phyloP scores from a whole-genome alignment of 1,140 invertebrate species.

The Cotesia chilonis region DNA sequence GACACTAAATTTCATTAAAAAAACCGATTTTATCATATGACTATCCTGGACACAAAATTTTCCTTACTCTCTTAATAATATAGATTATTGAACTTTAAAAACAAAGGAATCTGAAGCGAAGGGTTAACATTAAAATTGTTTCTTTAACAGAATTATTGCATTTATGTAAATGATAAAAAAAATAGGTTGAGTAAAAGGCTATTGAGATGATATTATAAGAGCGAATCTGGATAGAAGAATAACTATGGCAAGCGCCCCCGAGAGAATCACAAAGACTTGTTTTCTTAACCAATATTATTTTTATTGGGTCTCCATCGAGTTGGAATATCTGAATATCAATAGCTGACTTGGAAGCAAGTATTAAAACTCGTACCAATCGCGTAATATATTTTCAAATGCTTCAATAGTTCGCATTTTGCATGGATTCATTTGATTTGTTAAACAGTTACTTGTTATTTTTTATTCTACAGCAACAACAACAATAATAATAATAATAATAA shows the following conservation, averaged over 20 bases:
- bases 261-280: slow-evolving; percentile 44
- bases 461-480: slow-evolving; percentile 44
- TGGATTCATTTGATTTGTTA: slow-evolving; percentile 18
- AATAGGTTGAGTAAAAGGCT: slow-evolving; percentile 14
- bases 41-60: no score
- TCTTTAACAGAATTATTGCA: slow-evolving; percentile 49
- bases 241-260: slow-evolving; percentile 44
- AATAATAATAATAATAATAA: no score
- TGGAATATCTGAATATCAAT: slow-evolving; percentile 59
- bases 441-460: slow-evolving; percentile 18
- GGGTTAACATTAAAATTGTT: neutral
- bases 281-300: slow-evolving; percentile 61
- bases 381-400: slow-evolving; percentile 31
- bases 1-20: no score
- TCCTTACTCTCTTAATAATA: no score
- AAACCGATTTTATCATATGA: no score
- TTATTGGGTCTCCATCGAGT: slow-evolving; percentile 44
- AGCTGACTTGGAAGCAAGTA: slow-evolving; percentile 15
- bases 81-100: no score
- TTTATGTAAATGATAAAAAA: slow-evolving; percentile 49
- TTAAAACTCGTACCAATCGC: slow-evolving; percentile 8
- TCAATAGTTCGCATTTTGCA: slow-evolving; percentile 24
- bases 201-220: slow-evolving; percentile 34
- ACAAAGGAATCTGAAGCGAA: neutral
- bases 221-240: slow-evolving; percentile 56